Evolutionary conservation across 1,140 invertebrate species (phyloP), one percentile per base, ranked within the genome.

Genomic region (Drosophila lini): DNA sequence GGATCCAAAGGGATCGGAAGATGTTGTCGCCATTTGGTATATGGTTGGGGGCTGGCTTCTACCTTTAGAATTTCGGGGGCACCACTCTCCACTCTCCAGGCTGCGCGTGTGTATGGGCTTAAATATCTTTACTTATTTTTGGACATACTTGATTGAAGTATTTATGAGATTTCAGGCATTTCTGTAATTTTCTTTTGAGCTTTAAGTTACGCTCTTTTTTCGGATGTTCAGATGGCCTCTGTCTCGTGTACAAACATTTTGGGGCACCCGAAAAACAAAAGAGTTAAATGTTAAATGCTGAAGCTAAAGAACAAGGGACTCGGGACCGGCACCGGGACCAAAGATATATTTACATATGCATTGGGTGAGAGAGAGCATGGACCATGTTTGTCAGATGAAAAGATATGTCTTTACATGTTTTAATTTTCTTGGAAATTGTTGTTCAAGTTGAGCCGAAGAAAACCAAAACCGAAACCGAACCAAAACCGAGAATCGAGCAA

Each of bases 111-210:
- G 36, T 65, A 47, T 69, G 59, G 84, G 83, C 80, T 84, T 89
- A 88, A 88, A 88, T 89, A 88, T 89, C 85, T 89, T 89, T 81
- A 78, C 84, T 89, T 88, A 88, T 89, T 88, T 88, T 88, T 84
- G 84, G 84, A 89, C 80, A 88, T 88, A 89, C 84, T 88, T 89
- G 84, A 88, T 88, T 88, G 84, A 88, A 88, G 84, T 88, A 88
- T 88, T 88, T 88, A 88, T 88, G 84, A 89, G 84, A 88, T 88
- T 88, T 88, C 62, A 90, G 85, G 85, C 81, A 88, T 88, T 81
- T 84, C 64, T 81, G 84, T 89, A 88, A 88, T 89, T 89, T 89
- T 71, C 70, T 73, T 89, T 88, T 80, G 74, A 88, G 84, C 80
- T 78, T 88, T 69, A 80, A 80, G 79, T 86, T 78, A 62, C 64